These are phyloP conservation scores for Platyscapa corneri DNA, from an alignment of 1,140 invertebrate genomes.

Conservation along the genomic window DNA sequence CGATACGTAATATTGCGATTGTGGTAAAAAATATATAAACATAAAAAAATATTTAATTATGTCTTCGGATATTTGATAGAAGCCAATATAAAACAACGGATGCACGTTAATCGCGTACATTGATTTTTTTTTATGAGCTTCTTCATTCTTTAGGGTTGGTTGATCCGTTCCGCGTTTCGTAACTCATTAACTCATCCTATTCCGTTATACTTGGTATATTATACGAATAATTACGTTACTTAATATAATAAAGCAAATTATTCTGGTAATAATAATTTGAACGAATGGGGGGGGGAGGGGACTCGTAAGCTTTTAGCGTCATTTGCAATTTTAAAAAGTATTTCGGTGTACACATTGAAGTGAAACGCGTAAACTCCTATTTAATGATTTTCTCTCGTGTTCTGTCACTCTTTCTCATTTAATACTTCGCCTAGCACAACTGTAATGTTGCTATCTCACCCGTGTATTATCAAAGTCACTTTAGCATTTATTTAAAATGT, in stretches of 20 bases:
- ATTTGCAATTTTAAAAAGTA: not conserved
- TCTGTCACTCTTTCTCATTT: not conserved
- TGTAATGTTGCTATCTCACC: not conserved
- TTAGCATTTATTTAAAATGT: not conserved
- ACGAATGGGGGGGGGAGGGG: too few species aligned
- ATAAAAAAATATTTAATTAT: not conserved
- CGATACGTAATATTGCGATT: not conserved
- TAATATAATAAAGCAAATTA: too few species aligned
- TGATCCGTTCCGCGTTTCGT: not conserved
- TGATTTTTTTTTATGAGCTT: not conserved
- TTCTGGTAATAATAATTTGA: too few species aligned
- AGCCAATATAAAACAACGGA: not conserved
- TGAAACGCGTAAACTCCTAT: too few species aligned
- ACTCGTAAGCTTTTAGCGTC: not conserved
- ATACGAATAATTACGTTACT: too few species aligned
- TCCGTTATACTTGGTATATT: not conserved
- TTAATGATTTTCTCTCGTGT: not conserved
- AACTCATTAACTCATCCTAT: not conserved
- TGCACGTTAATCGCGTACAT: not conserved
- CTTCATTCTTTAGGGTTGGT: not conserved
- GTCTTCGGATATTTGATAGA: not conserved
- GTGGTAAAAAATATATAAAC: too few species aligned
- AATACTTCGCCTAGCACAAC: not conserved
- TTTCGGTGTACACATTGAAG: too few species aligned
- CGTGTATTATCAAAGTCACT: not conserved